These are phyloP conservation scores for Phrynosoma platyrhinos DNA, from an alignment of 2,113 vertebrate species.

Conservation along the genomic window DNA sequence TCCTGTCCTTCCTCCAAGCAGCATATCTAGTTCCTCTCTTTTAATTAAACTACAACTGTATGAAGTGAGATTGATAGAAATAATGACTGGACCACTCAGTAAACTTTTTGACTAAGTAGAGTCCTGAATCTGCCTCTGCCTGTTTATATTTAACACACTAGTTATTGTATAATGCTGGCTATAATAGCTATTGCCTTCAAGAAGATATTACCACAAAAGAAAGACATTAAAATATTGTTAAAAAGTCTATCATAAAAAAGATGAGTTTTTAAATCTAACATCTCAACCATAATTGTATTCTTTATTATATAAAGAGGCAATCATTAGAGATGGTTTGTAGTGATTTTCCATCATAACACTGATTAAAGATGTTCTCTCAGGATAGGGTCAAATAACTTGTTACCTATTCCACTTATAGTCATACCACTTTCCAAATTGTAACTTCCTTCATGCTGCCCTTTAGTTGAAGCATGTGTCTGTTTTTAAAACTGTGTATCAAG, in stretches of 20 bases:
- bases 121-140: neutral
- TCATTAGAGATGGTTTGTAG: neutral
- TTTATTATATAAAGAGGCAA: neutral
- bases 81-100: neutral
- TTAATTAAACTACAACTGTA: neutral
- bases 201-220: neutral
- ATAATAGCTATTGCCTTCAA: neutral
- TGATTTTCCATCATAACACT: neutral
- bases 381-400: neutral
- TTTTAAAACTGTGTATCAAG: neutral
- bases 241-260: neutral
- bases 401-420: neutral
- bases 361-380: conserved; percentile 18
- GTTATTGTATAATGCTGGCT: neutral
- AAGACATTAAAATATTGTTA: neutral
- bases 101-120: neutral
- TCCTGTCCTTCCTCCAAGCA: neutral
- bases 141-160: neutral
- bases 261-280: neutral
- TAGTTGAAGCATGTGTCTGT: neutral
- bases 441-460: neutral
- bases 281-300: neutral
- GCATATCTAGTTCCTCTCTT: neutral
- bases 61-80: neutral
- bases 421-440: neutral